Percentiles rank a stretch among this genome's conserved stretches.
Conservation (phyloP, 2,113 vertebrate genomes). For the Catagonus wagneri region DNA sequence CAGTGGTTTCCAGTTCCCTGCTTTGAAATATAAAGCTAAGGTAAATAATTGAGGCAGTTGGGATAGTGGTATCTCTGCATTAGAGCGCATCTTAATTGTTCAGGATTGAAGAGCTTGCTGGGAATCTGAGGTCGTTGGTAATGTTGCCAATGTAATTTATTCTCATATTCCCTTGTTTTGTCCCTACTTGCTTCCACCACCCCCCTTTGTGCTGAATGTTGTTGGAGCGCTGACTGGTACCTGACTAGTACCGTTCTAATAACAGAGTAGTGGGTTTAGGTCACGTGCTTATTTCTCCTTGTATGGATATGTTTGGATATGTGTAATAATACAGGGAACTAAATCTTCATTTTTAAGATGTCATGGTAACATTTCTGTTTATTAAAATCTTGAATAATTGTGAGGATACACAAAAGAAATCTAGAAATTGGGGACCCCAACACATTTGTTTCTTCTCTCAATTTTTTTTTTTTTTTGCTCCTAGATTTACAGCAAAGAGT, state of each 20-base stretch:
- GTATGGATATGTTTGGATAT: neutral
- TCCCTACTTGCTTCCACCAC: fast-evolving
- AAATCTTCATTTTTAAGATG: neutral
- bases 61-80: neutral
- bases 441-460: neutral
- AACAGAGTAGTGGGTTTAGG: neutral
- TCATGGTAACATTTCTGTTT: neutral
- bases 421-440: neutral
- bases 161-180: neutral
- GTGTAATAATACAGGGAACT: neutral
- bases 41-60: neutral
- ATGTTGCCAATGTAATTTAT: neutral
- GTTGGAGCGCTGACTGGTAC: neutral
- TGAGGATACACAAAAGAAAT: neutral
- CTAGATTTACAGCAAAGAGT: neutral
- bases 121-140: neutral
- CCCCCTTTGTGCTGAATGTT: neutral
- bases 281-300: neutral
- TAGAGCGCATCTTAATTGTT: neutral
- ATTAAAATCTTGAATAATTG: constrained; percentile 16
- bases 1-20: neutral
- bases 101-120: neutral
- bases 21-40: neutral
- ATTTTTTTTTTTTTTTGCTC: neutral
- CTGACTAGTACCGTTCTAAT: neutral